These are phyloP conservation scores for Andrena chrysosceles DNA, from an alignment of 2,888 invertebrate genomes.

Conservation along the genomic window DNA sequence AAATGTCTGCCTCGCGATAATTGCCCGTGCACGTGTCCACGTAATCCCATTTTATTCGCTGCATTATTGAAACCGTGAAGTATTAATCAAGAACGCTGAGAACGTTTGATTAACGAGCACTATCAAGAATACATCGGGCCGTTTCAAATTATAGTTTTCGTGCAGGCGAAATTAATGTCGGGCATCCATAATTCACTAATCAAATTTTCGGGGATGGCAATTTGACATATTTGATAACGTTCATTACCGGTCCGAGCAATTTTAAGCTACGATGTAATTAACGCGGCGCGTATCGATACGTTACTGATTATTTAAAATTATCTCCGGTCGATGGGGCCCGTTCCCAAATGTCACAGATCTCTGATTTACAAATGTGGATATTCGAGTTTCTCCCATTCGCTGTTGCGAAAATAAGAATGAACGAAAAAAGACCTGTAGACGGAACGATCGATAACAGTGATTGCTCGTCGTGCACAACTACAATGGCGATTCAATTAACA, in stretches of 20 bases:
- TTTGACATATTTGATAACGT: slow-evolving; percentile 50
- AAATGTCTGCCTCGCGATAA: too few species aligned
- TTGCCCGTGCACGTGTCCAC: too few species aligned
- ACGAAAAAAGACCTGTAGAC: not conserved
- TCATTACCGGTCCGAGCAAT: slow-evolving; percentile 38
- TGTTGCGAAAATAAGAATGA: too few species aligned
- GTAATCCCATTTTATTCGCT: too few species aligned
- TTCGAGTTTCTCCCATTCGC: too few species aligned
- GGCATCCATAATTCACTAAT: slow-evolving; percentile 27
- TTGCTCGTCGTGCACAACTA: slow-evolving; percentile 15
- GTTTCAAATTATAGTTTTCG: slow-evolving; percentile 25
- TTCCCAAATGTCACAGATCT: slow-evolving; percentile 14
- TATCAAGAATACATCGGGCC: not conserved
- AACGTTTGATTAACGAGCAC: not conserved
- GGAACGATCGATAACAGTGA: slow-evolving; percentile 18
- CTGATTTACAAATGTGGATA: not conserved
- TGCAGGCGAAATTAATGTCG: slow-evolving; percentile 22
- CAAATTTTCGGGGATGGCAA: slow-evolving; percentile 42
- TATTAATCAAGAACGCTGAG: not conserved
- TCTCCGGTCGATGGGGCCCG: not conserved
- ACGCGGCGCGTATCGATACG: slow-evolving; percentile 25
- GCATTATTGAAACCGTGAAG: not conserved
- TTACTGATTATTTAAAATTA: slow-evolving; percentile 36
- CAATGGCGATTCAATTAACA: slow-evolving; percentile 23
- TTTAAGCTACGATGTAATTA: slow-evolving; percentile 48